Evolutionary conservation across 2,113 vertebrate species (phyloP).

Genomic region (Polypterus bichir): DNA sequence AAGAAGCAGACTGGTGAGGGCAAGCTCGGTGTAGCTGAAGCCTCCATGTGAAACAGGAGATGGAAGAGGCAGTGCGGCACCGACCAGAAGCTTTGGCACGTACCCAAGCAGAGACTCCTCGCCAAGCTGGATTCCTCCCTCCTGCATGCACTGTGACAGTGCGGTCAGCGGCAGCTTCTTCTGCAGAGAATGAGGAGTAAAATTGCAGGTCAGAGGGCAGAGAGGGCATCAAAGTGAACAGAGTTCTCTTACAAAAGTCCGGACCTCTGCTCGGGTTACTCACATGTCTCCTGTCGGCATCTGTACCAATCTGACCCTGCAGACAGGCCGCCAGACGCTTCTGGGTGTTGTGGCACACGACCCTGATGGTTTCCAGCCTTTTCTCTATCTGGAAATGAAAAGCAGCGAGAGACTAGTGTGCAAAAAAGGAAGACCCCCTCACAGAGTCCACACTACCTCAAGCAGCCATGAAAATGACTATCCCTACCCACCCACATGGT

Average conservation of each 20-base stretch:
- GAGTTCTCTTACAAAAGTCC: no score
- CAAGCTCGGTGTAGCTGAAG: background rate
- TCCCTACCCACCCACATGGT: conserved; percentile 8
- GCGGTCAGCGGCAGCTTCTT: conserved; percentile 87
- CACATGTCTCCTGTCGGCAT: conserved; percentile 82
- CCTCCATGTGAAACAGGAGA: background rate
- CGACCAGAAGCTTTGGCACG: conserved; percentile 25
- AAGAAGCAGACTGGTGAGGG: conserved; percentile 11
- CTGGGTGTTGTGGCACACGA: conserved; percentile 82
- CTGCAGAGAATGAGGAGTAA: conserved; percentile 33
- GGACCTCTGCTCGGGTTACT: conserved; percentile 31
- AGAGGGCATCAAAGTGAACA: no score
- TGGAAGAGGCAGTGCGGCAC: background rate
- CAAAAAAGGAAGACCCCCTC: background rate
- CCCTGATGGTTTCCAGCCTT: conserved; percentile 78
- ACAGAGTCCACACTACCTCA: background rate
- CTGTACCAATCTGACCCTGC: conserved; percentile 84
- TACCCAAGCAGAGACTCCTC: conserved; percentile 90
- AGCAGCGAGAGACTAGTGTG: background rate
- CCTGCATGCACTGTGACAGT: conserved; percentile 83
- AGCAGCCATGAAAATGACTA: background rate
- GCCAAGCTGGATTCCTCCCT: conserved; percentile 70
- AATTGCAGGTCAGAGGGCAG: background rate
- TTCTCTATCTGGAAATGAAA: conserved; percentile 67
- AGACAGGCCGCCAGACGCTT: conserved; percentile 76